Conservation (phyloP, 2,888 invertebrate species). For the Drosophila cracens region DNA sequence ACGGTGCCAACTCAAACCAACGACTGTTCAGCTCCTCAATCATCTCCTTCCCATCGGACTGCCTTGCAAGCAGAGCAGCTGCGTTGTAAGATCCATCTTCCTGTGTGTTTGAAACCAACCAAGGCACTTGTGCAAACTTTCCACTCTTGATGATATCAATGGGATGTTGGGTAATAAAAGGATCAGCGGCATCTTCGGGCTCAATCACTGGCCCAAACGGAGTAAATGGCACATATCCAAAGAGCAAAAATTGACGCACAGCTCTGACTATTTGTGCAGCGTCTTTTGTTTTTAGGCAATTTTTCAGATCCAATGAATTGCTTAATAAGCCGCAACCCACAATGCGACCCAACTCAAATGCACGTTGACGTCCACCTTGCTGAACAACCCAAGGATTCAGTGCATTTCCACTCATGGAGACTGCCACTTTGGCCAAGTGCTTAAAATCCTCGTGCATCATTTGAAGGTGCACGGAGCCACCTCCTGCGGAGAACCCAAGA, state of each 20-base stretch:
- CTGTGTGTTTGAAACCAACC: conserved; percentile 87
- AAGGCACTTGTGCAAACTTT: conserved; percentile 88
- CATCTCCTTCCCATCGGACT: conserved; percentile 30
- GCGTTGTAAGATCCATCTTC: conserved; percentile 42
- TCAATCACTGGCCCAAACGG: conserved; percentile 91
- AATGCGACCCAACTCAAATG: conserved; percentile 87
- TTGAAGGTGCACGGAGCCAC: conserved; percentile 91
- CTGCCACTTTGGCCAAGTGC: conserved; percentile 52
- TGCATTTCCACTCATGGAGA: conserved; percentile 89
- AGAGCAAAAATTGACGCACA: conserved; percentile 82
- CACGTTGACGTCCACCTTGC: conserved; percentile 86
- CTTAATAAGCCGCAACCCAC: conserved; percentile 87
- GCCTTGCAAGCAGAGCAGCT: conserved; percentile 18
- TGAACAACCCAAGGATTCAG: conserved; percentile 88
- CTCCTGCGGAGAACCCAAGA: conserved; percentile 90
- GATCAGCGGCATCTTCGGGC: conserved; percentile 84
- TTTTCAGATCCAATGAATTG: conserved; percentile 86
- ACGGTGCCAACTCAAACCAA: conserved; percentile 40
- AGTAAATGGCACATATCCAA: conserved; percentile 89
- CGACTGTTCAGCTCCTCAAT: conserved; percentile 39
- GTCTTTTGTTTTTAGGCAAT: conserved; percentile 22
- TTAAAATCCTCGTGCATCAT: conserved; percentile 86
- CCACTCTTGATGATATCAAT: conserved; percentile 87
- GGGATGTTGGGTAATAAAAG: conserved; percentile 89
- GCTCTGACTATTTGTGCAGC: conserved; percentile 34